phyloP scores from a whole-genome alignment of 2,888 invertebrate genomes.

The Hirtodrosophila cameraria region DNA sequence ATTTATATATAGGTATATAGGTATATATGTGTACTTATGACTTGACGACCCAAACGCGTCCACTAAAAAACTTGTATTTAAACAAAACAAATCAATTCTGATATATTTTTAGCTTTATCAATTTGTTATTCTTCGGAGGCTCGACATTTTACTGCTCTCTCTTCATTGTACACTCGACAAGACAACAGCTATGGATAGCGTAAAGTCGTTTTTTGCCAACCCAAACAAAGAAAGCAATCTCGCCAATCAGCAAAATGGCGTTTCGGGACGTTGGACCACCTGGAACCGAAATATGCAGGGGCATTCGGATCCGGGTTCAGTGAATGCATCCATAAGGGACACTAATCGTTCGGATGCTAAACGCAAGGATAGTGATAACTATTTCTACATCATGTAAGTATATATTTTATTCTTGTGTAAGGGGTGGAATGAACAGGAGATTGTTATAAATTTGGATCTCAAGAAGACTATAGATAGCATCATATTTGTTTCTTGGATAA shows the following conservation, averaged over 20 bases:
- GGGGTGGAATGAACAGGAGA: neutral
- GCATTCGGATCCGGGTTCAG: conserved; percentile 55
- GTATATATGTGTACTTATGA: conserved; percentile 26
- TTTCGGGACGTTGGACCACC: conserved; percentile 54
- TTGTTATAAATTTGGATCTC: no score
- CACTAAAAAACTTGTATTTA: conserved; percentile 28
- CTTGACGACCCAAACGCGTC: conserved; percentile 38
- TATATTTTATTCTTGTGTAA: neutral
- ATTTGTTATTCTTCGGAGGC: conserved; percentile 61
- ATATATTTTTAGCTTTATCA: conserved; percentile 70
- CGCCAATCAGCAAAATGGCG: conserved; percentile 61
- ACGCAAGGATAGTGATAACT: conserved; percentile 82
- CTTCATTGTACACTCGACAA: conserved; percentile 1
- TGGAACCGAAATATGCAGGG: conserved; percentile 54
- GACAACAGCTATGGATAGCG: conserved; percentile 71
- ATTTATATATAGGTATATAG: conserved; percentile 11
- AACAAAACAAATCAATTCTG: conserved; percentile 28
- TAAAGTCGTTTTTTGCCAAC: conserved; percentile 77
- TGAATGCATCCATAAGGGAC: conserved; percentile 55
- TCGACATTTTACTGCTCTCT: conserved; percentile 44
- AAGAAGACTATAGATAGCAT: no score
- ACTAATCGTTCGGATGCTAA: conserved; percentile 64
- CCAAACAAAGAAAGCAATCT: conserved; percentile 68
- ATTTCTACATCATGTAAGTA: conserved; percentile 84
- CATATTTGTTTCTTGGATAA: no score